Percentiles rank a stretch among this genome's conserved stretches.
Evolutionary conservation across 2,888 invertebrate genomes (phyloP).

Genomic region (Agrotis puta): DNA sequence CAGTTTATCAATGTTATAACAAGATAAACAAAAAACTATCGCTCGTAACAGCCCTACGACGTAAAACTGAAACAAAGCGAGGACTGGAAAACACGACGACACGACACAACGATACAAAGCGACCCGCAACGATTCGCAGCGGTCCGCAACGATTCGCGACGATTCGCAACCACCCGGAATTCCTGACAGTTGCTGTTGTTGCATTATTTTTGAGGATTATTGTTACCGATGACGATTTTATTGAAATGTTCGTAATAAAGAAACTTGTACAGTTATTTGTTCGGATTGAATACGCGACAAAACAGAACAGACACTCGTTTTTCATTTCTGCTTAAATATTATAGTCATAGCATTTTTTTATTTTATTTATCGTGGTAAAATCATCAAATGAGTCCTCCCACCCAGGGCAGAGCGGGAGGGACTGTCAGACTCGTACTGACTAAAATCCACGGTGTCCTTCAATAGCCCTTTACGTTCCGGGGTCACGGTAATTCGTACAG

Average conservation of each 20-base stretch:
- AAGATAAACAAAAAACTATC: background rate
- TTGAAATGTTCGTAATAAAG: constrained; percentile 4
- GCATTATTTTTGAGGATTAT: constrained; percentile 30
- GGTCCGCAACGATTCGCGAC: constrained; percentile 2
- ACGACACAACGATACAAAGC: constrained; percentile 47
- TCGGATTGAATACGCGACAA: too few species aligned
- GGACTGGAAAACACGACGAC: constrained; percentile 46
- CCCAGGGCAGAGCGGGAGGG: too few species aligned
- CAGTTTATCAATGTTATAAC: background rate
- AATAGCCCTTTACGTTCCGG: too few species aligned
- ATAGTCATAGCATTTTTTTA: too few species aligned
- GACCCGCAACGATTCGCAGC: constrained; percentile 26
- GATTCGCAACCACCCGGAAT: constrained; percentile 29
- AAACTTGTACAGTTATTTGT: background rate
- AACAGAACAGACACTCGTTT: too few species aligned
- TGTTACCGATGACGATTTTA: constrained; percentile 17
- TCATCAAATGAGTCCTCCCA: too few species aligned
- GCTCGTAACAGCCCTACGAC: constrained; percentile 46
- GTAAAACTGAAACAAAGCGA: constrained; percentile 56
- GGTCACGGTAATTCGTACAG: too few species aligned
- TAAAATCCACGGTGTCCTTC: too few species aligned
- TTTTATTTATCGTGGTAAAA: too few species aligned
- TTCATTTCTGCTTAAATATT: too few species aligned
- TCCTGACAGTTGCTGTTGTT: background rate
- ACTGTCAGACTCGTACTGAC: too few species aligned